These are phyloP conservation scores for Cecropterus lyciades DNA, from an alignment of 1,140 invertebrate species.

Conservation along the genomic window DNA sequence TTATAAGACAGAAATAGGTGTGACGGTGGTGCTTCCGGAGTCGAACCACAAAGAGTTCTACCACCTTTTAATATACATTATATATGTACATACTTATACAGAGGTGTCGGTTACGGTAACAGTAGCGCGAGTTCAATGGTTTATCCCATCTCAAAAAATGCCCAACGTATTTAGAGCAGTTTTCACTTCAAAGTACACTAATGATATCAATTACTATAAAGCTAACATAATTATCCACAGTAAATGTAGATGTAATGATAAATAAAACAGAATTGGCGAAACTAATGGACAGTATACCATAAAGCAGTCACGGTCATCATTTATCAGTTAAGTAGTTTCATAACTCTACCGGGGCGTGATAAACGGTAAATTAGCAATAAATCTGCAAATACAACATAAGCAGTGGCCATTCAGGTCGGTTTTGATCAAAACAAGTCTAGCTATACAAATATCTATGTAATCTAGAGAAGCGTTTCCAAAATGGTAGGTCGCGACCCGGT, in stretches of 20 bases:
- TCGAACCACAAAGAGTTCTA: too few relatives aligned
- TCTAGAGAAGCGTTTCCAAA: too few relatives aligned
- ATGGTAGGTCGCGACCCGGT: too few relatives aligned
- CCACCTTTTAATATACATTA: too few relatives aligned
- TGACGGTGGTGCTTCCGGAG: too few relatives aligned
- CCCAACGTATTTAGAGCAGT: too few relatives aligned
- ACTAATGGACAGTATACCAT: conserved; percentile 12
- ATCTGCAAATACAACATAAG: conserved; percentile 20
- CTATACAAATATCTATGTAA: background rate
- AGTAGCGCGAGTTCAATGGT: too few relatives aligned
- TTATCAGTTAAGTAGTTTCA: conserved; percentile 11
- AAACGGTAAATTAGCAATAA: conserved; percentile 25
- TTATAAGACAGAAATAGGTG: too few relatives aligned
- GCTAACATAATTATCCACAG: background rate
- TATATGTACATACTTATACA: too few relatives aligned
- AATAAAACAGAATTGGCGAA: conserved; percentile 19
- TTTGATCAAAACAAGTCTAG: conserved; percentile 27
- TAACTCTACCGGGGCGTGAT: conserved; percentile 26
- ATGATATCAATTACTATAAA: background rate
- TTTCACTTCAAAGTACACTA: too few relatives aligned
- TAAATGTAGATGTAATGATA: conserved; percentile 13
- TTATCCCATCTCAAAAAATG: too few relatives aligned
- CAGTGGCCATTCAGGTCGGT: background rate
- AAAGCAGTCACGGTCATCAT: conserved; percentile 18
- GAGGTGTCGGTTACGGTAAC: too few relatives aligned